Conservation (phyloP, 2,113 vertebrate species). For the Pygoscelis antarcticus region DNA sequence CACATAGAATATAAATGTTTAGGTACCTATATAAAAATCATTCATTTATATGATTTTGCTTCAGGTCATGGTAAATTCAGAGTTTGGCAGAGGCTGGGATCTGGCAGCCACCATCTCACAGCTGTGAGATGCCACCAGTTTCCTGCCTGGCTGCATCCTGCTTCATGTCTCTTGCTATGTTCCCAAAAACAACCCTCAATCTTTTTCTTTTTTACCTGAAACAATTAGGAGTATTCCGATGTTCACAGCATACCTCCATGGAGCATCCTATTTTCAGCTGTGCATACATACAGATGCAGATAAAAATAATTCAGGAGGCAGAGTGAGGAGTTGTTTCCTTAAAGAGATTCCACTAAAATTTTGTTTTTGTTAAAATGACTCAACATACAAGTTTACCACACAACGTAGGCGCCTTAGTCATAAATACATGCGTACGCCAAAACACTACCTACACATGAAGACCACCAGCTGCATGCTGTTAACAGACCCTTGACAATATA, state of each 20-base stretch:
- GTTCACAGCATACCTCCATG: not conserved
- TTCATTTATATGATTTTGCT: not conserved
- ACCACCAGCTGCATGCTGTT: not conserved
- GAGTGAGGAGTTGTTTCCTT: not conserved
- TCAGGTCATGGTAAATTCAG: not conserved
- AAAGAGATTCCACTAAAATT: not conserved
- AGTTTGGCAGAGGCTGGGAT: not conserved
- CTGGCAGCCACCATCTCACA: not conserved
- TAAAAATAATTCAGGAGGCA: not conserved
- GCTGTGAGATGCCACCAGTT: not conserved
- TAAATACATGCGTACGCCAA: accelerated
- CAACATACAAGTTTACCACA: not conserved
- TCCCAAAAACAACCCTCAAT: not conserved
- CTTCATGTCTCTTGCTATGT: not conserved
- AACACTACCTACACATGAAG: not conserved
- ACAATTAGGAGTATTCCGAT: not conserved
- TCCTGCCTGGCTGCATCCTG: not conserved
- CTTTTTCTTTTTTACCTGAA: not conserved
- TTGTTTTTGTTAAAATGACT: not conserved
- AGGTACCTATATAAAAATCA: not conserved
- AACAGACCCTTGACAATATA: not conserved
- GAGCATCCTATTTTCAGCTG: not conserved
- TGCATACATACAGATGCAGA: not conserved
- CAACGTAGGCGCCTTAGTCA: not conserved
- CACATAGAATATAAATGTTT: not conserved